phyloP scores from a whole-genome alignment of 2,888 invertebrate species.

The Iselma pallidipennis region DNA sequence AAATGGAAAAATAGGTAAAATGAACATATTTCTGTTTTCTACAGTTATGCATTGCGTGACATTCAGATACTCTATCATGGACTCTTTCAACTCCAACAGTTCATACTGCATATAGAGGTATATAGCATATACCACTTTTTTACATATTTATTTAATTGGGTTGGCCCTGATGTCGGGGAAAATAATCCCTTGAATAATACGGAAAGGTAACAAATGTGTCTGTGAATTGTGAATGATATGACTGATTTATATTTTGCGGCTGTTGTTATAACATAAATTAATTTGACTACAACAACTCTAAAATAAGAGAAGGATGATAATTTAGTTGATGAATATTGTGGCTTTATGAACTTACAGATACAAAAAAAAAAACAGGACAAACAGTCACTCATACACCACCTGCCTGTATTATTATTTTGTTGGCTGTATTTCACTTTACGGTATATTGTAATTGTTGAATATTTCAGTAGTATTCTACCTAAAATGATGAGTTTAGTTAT shows the following conservation, averaged over 20 bases:
- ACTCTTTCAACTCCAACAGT: neutral
- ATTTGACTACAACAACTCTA: neutral
- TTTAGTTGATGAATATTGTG: neutral
- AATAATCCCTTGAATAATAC: neutral
- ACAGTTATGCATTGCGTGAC: neutral
- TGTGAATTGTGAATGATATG: slow-evolving; percentile 7
- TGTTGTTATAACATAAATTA: slow-evolving; percentile 5
- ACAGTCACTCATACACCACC: neutral
- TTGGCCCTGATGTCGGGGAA: neutral
- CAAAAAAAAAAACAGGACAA: neutral
- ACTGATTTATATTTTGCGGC: slow-evolving; percentile 8
- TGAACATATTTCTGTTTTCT: too few relatives aligned
- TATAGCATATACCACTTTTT: neutral
- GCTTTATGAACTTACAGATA: neutral
- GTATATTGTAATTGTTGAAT: neutral
- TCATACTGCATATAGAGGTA: too few relatives aligned
- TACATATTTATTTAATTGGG: neutral
- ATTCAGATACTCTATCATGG: neutral
- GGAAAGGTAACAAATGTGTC: neutral
- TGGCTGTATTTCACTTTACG: neutral
- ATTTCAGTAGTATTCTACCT: neutral
- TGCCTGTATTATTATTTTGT: neutral
- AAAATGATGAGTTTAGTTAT: neutral
- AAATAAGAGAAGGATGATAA: neutral
- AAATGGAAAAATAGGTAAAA: too few relatives aligned